phyloP scores from a whole-genome alignment of 1,140 invertebrate species.

The Drosophila lowei region DNA sequence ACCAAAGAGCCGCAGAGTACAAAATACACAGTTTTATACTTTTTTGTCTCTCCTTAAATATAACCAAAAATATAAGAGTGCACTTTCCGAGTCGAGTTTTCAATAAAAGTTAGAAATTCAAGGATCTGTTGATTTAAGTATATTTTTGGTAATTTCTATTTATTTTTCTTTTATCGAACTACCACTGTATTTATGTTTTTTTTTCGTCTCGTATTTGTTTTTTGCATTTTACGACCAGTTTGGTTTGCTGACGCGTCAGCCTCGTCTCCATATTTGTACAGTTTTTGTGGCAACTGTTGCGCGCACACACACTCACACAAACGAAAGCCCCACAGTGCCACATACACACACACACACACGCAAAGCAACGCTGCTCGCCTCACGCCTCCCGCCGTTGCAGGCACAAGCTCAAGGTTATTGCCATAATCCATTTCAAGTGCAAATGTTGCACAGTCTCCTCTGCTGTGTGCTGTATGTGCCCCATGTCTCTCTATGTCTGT shows the following conservation, averaged over 20 bases:
- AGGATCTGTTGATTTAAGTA: no score
- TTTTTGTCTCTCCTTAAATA: no score
- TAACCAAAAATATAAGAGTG: no score
- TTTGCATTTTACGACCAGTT: constrained; percentile 49
- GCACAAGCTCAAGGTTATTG: constrained; percentile 77
- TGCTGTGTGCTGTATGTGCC: constrained; percentile 1
- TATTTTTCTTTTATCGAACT: no score
- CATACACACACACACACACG: constrained; percentile 1
- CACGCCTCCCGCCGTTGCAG: constrained; percentile 48
- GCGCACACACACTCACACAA: constrained; percentile 2
- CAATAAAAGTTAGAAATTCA: no score
- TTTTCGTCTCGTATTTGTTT: constrained; percentile 31
- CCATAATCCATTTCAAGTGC: constrained; percentile 81
- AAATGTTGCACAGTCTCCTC: constrained; percentile 69
- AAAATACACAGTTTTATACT: no score
- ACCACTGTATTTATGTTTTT: constrained; percentile 34
- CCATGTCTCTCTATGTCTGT: background rate
- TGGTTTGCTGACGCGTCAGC: constrained; percentile 53
- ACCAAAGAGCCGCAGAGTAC: no score
- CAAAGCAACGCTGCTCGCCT: background rate
- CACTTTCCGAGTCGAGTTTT: no score
- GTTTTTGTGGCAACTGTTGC: constrained; percentile 74
- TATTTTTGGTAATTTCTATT: no score
- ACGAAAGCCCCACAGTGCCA: constrained; percentile 6
- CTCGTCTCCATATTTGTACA: constrained; percentile 73